Evolutionary conservation across 2,797 vertebrate genomes (phyloP).

Genomic region (Pseudochromis fuscus): DNA sequence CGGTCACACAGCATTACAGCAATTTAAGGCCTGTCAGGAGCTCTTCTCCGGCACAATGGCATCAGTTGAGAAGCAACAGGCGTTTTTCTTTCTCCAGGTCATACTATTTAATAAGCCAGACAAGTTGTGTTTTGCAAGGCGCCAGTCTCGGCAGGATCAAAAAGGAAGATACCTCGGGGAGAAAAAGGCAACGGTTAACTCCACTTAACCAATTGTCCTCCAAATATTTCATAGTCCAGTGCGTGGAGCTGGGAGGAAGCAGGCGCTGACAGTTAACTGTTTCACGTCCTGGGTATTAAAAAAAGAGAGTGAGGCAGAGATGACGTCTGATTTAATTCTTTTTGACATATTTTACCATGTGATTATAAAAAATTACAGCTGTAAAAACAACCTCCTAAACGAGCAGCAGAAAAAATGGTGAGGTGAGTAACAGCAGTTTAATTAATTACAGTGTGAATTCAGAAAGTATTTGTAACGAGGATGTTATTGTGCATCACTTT

Average conservation of each 20-base stretch:
- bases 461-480: too few relatives aligned
- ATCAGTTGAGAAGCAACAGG: conserved; percentile 85
- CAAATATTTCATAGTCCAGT: conserved; percentile 84
- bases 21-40: conserved; percentile 85
- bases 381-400: neutral
- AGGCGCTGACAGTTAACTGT: conserved; percentile 75
- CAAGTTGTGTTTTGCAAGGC: conserved; percentile 89
- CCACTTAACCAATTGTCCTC: conserved; percentile 89
- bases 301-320: too few relatives aligned
- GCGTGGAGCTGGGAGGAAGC: conserved; percentile 77
- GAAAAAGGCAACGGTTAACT: conserved; percentile 87
- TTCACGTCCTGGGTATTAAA: conserved; percentile 70
- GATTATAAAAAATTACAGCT: neutral
- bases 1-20: conserved; percentile 85
- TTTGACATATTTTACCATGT: neutral
- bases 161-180: conserved; percentile 89
- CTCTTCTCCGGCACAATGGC: conserved; percentile 83
- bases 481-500: neutral
- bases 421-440: neutral
- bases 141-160: conserved; percentile 90
- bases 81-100: conserved; percentile 85
- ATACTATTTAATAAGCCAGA: conserved; percentile 90
- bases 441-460: neutral
- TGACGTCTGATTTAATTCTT: neutral
- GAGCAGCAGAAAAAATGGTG: neutral